Conservation (phyloP, 2,797 vertebrate species). For the Crocodylus rhombifer region DNA sequence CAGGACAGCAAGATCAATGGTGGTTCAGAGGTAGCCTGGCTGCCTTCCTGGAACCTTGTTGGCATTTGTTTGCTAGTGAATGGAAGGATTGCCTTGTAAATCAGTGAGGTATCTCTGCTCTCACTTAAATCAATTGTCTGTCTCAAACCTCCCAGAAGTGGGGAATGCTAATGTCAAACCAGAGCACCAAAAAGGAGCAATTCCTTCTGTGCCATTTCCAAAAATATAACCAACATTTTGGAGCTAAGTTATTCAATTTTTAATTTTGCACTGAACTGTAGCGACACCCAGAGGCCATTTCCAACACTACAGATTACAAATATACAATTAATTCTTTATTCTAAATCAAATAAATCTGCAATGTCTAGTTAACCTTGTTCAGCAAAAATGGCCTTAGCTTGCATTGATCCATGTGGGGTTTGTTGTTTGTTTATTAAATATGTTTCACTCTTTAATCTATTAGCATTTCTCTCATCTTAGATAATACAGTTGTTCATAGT, state of each 20-base stretch:
- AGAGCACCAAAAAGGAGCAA: fast-evolving
- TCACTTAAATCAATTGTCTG: not conserved
- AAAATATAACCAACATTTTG: too few relatives aligned
- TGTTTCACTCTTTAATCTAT: not conserved
- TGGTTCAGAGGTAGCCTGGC: not conserved
- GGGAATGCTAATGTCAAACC: not conserved
- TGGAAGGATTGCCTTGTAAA: not conserved
- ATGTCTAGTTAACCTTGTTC: not conserved
- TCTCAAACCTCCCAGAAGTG: not conserved
- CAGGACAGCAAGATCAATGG: not conserved
- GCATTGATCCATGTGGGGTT: not conserved
- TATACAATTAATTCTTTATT: too few relatives aligned
- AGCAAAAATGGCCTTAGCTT: not conserved
- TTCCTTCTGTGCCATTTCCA: not conserved
- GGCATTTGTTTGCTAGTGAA: not conserved
- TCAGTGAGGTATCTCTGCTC: not conserved
- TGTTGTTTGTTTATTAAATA: too few relatives aligned
- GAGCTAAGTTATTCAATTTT: not conserved
- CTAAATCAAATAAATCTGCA: too few relatives aligned
- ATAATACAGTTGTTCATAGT: not conserved
- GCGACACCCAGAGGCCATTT: not conserved
- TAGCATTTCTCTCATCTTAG: not conserved
- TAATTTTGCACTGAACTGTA: not conserved
- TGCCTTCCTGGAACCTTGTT: not conserved
- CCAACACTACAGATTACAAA: not conserved